These are phyloP conservation scores for Meloidogyne hapla DNA, from an alignment of 1,140 invertebrate genomes.

Conservation along the genomic window DNA sequence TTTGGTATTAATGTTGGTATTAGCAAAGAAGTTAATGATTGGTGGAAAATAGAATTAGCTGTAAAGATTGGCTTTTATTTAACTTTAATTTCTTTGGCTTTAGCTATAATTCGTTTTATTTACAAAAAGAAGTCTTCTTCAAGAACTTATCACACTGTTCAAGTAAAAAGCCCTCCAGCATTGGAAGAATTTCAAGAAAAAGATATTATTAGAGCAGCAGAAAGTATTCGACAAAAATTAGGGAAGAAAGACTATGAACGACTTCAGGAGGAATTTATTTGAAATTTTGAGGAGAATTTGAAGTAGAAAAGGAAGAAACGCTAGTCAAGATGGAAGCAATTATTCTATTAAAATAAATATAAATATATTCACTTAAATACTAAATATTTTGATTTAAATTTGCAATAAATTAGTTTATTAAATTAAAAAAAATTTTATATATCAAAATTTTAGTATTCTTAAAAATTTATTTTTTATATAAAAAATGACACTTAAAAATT, in stretches of 20 bases:
- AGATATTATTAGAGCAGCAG: conserved; percentile 40
- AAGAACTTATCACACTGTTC: conserved; percentile 31
- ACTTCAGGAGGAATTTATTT: conserved; percentile 29
- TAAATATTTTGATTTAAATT: no score
- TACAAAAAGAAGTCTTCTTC: conserved; percentile 12
- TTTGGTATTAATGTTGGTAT: neutral
- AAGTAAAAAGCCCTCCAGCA: conserved; percentile 30
- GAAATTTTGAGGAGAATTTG: no score
- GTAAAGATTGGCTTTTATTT: conserved; percentile 22
- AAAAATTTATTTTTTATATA: no score
- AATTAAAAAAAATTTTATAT: no score
- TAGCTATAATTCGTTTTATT: conserved; percentile 23
- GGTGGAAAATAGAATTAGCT: conserved; percentile 19
- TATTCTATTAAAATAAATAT: no score
- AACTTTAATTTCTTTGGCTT: conserved; percentile 10
- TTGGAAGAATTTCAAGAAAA: conserved; percentile 37
- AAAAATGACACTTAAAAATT: no score
- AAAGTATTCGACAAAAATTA: conserved; percentile 34
- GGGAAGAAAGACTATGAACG: conserved; percentile 28
- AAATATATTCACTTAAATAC: no score
- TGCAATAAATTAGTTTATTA: no score
- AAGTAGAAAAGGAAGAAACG: no score
- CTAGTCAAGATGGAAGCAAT: no score
- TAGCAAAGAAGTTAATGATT: neutral
- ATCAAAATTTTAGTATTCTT: no score